These are phyloP conservation scores for Linepithema humile DNA, from an alignment of 1,140 invertebrate genomes.

Conservation along the genomic window DNA sequence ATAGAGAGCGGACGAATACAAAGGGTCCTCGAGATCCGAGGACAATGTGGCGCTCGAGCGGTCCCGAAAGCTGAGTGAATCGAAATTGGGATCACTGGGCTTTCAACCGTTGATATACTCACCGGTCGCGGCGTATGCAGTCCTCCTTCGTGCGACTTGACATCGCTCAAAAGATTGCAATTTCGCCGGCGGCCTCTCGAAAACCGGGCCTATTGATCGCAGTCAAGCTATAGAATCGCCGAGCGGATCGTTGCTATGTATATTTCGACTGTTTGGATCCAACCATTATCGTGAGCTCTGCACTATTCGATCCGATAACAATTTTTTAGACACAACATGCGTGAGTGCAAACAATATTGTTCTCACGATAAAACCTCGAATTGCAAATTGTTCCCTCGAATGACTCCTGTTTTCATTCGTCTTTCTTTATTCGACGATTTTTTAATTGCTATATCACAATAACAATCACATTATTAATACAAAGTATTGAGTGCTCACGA, in stretches of 20 bases:
- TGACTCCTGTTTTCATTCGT: neutral
- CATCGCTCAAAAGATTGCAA: slow-evolving; percentile 58
- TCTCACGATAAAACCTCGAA: neutral
- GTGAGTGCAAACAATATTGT: neutral
- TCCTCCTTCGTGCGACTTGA: slow-evolving; percentile 28
- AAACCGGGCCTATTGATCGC: slow-evolving; percentile 35
- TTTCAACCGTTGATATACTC: slow-evolving; percentile 60
- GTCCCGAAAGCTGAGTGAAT: slow-evolving; percentile 52
- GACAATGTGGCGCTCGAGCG: slow-evolving; percentile 66
- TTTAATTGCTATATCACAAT: too few relatives aligned
- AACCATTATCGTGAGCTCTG: slow-evolving; percentile 23
- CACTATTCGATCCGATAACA: neutral
- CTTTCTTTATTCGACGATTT: neutral
- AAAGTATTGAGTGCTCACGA: neutral
- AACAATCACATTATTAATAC: neutral
- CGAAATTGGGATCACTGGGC: slow-evolving; percentile 65
- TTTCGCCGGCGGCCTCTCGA: slow-evolving; percentile 24
- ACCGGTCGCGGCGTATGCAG: slow-evolving; percentile 27
- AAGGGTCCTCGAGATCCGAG: slow-evolving; percentile 60
- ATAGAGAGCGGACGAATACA: slow-evolving; percentile 62
- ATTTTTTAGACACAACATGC: slow-evolving; percentile 12
- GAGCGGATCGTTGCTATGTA: neutral
- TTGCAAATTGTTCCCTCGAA: neutral
- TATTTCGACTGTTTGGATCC: slow-evolving; percentile 21
- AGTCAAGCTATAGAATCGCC: neutral